Evolutionary conservation across 2,888 invertebrate genomes (phyloP).

Genomic region (Apodemia mormo): DNA sequence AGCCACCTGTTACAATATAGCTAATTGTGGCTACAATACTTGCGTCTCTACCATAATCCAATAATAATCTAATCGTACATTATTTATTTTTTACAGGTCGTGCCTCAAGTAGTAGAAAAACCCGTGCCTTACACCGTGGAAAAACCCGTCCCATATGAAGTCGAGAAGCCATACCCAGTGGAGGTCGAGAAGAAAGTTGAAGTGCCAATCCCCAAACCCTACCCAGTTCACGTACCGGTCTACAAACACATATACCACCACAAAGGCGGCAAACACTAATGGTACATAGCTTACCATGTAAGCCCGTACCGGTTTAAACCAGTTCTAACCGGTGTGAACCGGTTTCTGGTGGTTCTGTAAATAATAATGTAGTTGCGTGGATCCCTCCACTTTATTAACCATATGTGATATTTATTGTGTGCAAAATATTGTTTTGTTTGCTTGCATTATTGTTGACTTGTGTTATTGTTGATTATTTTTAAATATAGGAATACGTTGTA

Average conservation of each 20-base stretch:
- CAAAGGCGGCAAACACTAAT: constrained; percentile 77
- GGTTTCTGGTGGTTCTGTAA: constrained; percentile 51
- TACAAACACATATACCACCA: constrained; percentile 88
- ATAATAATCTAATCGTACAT: not conserved
- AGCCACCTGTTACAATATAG: no score
- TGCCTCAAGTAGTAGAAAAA: constrained; percentile 87
- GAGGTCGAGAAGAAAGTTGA: constrained; percentile 88
- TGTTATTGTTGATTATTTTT: constrained; percentile 64
- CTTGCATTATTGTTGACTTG: constrained; percentile 74
- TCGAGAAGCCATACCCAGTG: constrained; percentile 88
- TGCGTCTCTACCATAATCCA: no score
- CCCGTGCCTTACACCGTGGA: constrained; percentile 88
- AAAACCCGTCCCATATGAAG: constrained; percentile 86
- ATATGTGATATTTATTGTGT: constrained; percentile 80
- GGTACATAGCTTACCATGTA: constrained; percentile 31
- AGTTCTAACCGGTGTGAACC: constrained; percentile 38
- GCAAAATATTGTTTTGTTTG: constrained; percentile 59
- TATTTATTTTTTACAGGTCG: constrained; percentile 64
- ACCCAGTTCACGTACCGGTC: constrained; percentile 87
- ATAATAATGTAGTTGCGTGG: constrained; percentile 64
- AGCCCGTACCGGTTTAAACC: constrained; percentile 28
- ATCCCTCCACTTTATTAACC: constrained; percentile 58
- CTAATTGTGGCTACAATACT: no score
- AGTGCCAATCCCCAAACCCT: constrained; percentile 86
- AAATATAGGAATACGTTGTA: constrained; percentile 31